These are phyloP conservation scores for Asbolus verrucosus DNA, from an alignment of 1,140 invertebrate species.

Conservation along the genomic window DNA sequence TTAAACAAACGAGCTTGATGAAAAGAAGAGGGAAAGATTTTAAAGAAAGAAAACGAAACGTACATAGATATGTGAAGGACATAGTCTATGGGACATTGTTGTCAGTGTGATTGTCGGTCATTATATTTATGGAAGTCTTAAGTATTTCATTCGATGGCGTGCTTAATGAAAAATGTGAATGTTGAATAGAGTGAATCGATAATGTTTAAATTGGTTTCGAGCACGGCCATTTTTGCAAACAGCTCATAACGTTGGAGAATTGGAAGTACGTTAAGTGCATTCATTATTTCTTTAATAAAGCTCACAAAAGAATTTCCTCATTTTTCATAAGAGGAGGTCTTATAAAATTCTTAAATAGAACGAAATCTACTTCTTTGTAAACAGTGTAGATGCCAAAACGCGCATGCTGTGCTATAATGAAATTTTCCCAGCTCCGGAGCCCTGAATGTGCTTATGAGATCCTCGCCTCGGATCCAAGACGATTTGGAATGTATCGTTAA, in stretches of 20 bases:
- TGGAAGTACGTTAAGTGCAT: slow-evolving; percentile 37
- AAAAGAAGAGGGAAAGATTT: no score
- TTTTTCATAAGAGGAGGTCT: slow-evolving; percentile 37
- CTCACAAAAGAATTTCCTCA: slow-evolving; percentile 36
- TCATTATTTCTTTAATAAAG: slow-evolving; percentile 39
- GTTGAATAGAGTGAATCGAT: slow-evolving; percentile 32
- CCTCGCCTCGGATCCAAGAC: slow-evolving; percentile 9
- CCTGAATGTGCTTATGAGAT: slow-evolving; percentile 19
- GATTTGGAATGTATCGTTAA: slow-evolving; percentile 33
- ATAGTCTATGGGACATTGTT: no score
- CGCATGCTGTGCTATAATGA: slow-evolving; percentile 30
- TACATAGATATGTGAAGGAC: no score
- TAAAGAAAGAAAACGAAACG: no score
- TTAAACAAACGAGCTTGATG: no score
- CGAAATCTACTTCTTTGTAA: slow-evolving; percentile 38
- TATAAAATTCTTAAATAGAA: slow-evolving; percentile 38
- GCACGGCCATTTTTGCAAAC: slow-evolving; percentile 34
- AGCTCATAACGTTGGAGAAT: slow-evolving; percentile 35
- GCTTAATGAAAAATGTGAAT: slow-evolving; percentile 35
- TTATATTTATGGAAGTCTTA: slow-evolving; percentile 12
- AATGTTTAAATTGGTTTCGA: slow-evolving; percentile 37
- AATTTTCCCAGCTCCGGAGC: slow-evolving; percentile 17
- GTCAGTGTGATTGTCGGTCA: slow-evolving; percentile 26
- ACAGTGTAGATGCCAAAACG: slow-evolving; percentile 37
- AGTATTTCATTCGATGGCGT: slow-evolving; percentile 24